These are phyloP conservation scores for Hypotaenidia okinawae DNA, from an alignment of 2,797 vertebrate genomes.

Conservation along the genomic window DNA sequence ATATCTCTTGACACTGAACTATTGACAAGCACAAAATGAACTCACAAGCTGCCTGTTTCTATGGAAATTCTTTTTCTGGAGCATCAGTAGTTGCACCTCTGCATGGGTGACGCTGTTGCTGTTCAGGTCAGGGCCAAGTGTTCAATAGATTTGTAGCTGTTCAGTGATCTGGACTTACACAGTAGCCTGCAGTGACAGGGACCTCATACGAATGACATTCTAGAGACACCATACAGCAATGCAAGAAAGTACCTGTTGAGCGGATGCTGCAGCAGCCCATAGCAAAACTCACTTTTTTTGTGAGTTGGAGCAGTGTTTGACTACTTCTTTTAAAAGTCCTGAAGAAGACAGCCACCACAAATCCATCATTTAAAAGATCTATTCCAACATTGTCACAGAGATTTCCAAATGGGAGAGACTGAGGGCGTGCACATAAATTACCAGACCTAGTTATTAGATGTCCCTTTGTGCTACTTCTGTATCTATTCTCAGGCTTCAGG, in stretches of 20 bases:
- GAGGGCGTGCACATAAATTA: neutral
- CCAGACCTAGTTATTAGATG: neutral
- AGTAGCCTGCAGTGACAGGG: neutral
- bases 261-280: neutral
- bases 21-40: neutral
- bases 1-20: neutral
- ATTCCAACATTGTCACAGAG: neutral
- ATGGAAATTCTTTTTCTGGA: neutral
- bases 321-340: neutral
- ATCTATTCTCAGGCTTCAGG: neutral
- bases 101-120: neutral
- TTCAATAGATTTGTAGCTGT: neutral
- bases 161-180: neutral
- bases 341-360: neutral
- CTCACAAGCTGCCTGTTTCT: neutral
- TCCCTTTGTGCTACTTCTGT: fast-evolving
- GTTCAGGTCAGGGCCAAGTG: neutral
- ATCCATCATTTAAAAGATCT: neutral
- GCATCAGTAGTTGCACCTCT: neutral
- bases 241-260: neutral
- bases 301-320: neutral
- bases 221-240: neutral
- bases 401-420: neutral
- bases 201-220: neutral
- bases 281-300: neutral